Base-by-base conservation (phyloP, 2,797 vertebrate species). In the Periparus ater region DNA sequence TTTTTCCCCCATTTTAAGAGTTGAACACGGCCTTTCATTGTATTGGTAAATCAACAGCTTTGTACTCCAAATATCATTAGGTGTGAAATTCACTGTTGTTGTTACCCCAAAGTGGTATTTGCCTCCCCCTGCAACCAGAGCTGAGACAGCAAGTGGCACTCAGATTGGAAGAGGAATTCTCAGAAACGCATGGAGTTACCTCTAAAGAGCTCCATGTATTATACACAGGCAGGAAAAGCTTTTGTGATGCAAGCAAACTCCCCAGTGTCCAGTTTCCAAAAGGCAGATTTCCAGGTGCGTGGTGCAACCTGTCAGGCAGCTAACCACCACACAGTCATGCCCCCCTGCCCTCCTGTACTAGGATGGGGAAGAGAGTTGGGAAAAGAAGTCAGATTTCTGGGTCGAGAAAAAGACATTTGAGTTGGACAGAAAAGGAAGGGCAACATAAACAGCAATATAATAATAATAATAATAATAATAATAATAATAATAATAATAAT, bases 191-290 rank as follows among this genome's bases (percentile, higher is more conserved):
- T 9, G 3, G 17, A 66, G 25, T 23, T 58, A 6, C 5, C 19
- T 17, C 5, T 45, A 5, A 58, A 83, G 73, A 79, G 7, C 25
- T 8, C 6, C 6, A 10, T 3, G 2, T 3, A 2, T 3, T 30
- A 48, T 23, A 30, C 3, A 0, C 6, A 48, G 9, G 1, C n/a
- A 20, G 42, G 30, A 85, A 42, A 7, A 53, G 7, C 13, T 68
- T 73, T 76, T 53, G 3, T 26, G 11, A 70, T 70, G 22, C 14
- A 53, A 80, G 38, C 15, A 50, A 72, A 48, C 7, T 55, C 25
- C 3, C 5, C 10, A 38, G 0, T 9, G 11, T 50, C 40, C 70
- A 65, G 9, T 8, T 23, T 50, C 44, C 25, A 30, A 65, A 76
- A 80, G 3, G 4, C 14, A 15, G 5, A 13, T 55, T 77, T 67